Percentiles rank a stretch among this genome's conserved stretches.
These are phyloP conservation scores for Hippopotamus amphibius DNA, from an alignment of 2,113 vertebrate genomes.

Conservation along the genomic window DNA sequence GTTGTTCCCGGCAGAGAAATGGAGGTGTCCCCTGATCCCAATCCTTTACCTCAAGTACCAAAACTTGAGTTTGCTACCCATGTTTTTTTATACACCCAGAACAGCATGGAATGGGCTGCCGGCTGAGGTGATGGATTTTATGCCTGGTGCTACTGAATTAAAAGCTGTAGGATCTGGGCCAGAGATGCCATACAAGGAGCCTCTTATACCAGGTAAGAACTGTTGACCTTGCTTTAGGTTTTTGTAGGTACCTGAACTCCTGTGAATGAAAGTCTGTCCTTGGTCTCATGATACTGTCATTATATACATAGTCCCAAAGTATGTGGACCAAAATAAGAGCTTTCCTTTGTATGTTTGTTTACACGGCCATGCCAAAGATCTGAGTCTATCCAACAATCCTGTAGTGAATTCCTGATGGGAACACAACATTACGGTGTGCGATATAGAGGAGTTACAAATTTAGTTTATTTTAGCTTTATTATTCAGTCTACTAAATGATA, in stretches of 20 bases:
- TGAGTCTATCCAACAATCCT: not conserved
- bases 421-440: not conserved
- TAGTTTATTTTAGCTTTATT: slow-evolving; percentile 9
- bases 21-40: not conserved
- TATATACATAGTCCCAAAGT: not conserved
- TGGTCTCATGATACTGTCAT: not conserved
- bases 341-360: not conserved
- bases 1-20: not conserved
- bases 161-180: not conserved
- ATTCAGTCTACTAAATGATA: not conserved
- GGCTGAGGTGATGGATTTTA: fast-evolving
- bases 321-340: not conserved
- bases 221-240: not conserved
- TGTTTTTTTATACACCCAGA: not conserved
- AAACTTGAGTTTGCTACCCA: not conserved
- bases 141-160: not conserved
- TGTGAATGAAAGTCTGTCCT: not conserved
- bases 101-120: not conserved
- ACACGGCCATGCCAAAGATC: not conserved
- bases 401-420: not conserved
- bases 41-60: not conserved
- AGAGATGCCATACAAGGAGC: not conserved
- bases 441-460: not conserved
- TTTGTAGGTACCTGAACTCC: not conserved
- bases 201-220: not conserved